phyloP scores from a whole-genome alignment of 1,140 invertebrate species.

The Hycleus cichorii region DNA sequence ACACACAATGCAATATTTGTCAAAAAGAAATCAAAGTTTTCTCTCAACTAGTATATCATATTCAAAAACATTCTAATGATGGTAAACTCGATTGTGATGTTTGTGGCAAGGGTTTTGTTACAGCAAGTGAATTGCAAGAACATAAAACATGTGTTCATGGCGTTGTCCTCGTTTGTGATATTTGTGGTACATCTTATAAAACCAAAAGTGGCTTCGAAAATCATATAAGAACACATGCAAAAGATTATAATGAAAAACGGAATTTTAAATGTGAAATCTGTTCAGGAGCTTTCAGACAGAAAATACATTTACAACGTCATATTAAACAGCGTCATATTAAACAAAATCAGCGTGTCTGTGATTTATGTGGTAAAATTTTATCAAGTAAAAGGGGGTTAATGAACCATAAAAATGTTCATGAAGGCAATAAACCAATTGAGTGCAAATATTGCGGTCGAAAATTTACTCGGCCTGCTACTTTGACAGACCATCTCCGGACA shows the following conservation, averaged over 20 bases:
- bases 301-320: neutral
- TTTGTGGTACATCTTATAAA: no score
- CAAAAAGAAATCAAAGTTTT: no score
- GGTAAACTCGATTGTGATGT: no score
- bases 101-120: no score
- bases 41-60: no score
- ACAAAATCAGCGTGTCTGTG: slow-evolving; percentile 32
- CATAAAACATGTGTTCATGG: no score
- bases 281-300: neutral
- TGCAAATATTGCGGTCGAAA: slow-evolving; percentile 31
- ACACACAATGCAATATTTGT: no score
- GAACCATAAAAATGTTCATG: slow-evolving; percentile 31
- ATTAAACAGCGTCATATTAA: neutral
- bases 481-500: slow-evolving; percentile 65
- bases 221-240: neutral
- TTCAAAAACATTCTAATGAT: no score
- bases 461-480: slow-evolving; percentile 28
- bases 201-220: neutral
- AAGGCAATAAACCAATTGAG: slow-evolving; percentile 33
- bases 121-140: no score
- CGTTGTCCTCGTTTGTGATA: no score
- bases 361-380: slow-evolving; percentile 42
- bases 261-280: slow-evolving; percentile 5
- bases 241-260: neutral
- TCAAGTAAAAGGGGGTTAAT: slow-evolving; percentile 26